Evolutionary conservation across 2,797 vertebrate species (phyloP).

Genomic region (Gadopsis marmoratus): DNA sequence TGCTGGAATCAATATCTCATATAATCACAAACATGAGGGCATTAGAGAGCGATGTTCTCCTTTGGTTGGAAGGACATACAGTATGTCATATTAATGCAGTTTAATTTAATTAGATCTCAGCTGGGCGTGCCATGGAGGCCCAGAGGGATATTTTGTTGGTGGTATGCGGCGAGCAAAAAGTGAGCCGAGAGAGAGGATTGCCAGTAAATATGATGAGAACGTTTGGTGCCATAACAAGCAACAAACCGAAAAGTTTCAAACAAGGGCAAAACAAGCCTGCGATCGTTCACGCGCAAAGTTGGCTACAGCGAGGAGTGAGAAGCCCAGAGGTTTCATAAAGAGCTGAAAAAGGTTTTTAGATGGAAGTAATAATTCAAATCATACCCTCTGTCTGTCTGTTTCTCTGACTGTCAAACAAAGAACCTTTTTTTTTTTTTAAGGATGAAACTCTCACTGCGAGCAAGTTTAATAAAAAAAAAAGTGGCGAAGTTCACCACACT

Average conservation of each 20-base stretch:
- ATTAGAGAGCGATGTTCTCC: conserved; percentile 63
- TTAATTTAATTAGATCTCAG: conserved; percentile 78
- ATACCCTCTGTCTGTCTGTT: conserved; percentile 26
- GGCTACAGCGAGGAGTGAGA: conserved; percentile 33
- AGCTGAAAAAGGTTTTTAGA: conserved; percentile 51
- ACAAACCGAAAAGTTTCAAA: conserved; percentile 81
- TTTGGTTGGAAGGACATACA: conserved; percentile 62
- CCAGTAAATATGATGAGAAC: conserved; percentile 70
- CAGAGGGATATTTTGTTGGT: conserved; percentile 75
- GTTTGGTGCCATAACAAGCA: conserved; percentile 73
- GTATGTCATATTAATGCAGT: conserved; percentile 75
- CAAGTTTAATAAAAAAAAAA: conserved; percentile 44
- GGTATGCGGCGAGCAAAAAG: conserved; percentile 56
- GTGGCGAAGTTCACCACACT: conserved; percentile 34
- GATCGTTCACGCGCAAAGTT: conserved; percentile 48
- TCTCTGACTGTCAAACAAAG: conserved; percentile 55
- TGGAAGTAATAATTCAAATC: conserved; percentile 59
- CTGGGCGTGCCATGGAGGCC: conserved; percentile 59
- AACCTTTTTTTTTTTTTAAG: conserved; percentile 46
- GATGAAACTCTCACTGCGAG: conserved; percentile 40
- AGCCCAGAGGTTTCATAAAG: conserved; percentile 40
- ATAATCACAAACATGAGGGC: conserved; percentile 77
- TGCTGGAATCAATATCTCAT: conserved; percentile 75
- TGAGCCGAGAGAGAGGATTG: conserved; percentile 71
- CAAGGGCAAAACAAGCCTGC: conserved; percentile 67